phyloP scores from a whole-genome alignment of 2,797 vertebrate genomes.

The Scomberomorus guttatus region DNA sequence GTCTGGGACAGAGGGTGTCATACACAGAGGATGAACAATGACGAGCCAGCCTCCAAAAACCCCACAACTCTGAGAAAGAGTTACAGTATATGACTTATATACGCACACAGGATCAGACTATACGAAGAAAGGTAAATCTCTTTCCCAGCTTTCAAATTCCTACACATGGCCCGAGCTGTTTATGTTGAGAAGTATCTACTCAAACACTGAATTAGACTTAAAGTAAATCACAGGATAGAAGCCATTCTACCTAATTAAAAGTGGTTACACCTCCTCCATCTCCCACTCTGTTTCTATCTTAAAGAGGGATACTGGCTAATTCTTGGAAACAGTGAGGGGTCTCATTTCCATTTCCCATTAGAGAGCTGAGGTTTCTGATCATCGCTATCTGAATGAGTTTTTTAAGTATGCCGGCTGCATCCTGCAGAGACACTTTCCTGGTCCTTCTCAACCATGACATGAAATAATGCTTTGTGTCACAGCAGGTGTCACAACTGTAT shows the following conservation, averaged over 20 bases:
- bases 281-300: conserved; percentile 22
- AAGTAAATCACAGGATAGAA: too few species aligned
- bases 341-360: conserved; percentile 70
- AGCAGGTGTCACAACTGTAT: conserved; percentile 51
- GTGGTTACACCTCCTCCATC: conserved; percentile 15
- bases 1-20: conserved; percentile 66
- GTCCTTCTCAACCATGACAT: conserved; percentile 65
- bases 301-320: conserved; percentile 47
- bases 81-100: conserved; percentile 7
- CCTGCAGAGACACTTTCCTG: conserved; percentile 65
- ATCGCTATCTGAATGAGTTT: conserved; percentile 62
- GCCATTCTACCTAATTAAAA: conserved; percentile 23
- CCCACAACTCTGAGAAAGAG: conserved; percentile 13
- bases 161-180: conserved; percentile 1
- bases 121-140: too few species aligned
- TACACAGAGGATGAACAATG: conserved; percentile 60
- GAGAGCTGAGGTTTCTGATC: conserved; percentile 62
- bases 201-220: neutral
- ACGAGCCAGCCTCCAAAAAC: conserved; percentile 55
- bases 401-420: conserved; percentile 51
- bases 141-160: neutral
- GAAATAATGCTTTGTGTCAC: conserved; percentile 65
- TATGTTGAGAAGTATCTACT: conserved; percentile 5
- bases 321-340: conserved; percentile 53
- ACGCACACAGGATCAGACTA: neutral